Evolutionary conservation across 2,888 invertebrate species (phyloP), one percentile per base, ranked within the genome.

Genomic region (Polydrusus pterygomalis): DNA sequence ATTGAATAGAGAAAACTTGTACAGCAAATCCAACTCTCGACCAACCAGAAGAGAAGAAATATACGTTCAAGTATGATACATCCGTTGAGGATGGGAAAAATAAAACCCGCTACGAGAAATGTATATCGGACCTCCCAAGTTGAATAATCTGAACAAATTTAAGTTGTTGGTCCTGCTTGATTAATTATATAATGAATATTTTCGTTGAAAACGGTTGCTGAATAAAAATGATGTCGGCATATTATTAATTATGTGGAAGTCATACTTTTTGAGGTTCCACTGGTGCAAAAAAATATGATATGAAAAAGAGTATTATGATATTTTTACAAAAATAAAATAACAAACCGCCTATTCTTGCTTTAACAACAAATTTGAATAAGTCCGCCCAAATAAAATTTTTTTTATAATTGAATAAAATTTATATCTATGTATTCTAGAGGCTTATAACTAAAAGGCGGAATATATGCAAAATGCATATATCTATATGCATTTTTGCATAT

Each of bases 71-170:
- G 79, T 78, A 79, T 79, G 79, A 76, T 70, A 64, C 70, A 62
- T 77, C 65, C 51, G 65, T 72, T 62, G 71, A 63, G 73, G 58
- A 70, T 70, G 63, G 79, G 79, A 79, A 79, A 83, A 84, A 82
- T 83, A 82, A 85, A 85, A 84, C 83, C 82, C 82, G 79, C 83
- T 80, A 83, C 80, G 84, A 85, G 85, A 85, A 85, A 85, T 84
- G 83, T 82, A 82, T 82, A 82, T 81, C 80, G 81, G 86, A 86
- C 86, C 86, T 84, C 86, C 86, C 86, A 86, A 86, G 86, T 60
- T 54, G 74, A 64, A 49, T 64, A 34, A 64, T 73, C 34, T 65
- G 51, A 45, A 47, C 54, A 64, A 74, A 74, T 69, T 74, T 62
- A 68, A 60, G 49, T 67, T 56, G 58, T 15, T 54, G 49, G 25